Base-by-base conservation (phyloP, 2,113 vertebrate species). In the Eolophus roseicapilla region DNA sequence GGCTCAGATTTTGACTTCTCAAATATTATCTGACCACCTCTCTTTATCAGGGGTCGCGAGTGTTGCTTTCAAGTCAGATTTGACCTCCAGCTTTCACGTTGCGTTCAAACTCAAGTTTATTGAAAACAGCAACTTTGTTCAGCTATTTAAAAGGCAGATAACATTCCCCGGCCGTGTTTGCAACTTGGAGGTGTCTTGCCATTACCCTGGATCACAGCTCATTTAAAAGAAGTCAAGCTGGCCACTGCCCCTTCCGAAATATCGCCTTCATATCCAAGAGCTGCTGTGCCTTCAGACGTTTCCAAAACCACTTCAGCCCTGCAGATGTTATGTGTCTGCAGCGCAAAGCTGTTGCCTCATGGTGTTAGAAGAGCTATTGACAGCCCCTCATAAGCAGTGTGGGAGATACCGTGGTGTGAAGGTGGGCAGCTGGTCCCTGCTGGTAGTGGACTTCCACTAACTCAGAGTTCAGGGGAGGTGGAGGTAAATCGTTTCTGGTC, bases 1-100 rank as follows among this genome's bases (percentile, higher is more conserved):
- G 81, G 52, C 93, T 96, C 82, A 67, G 70, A 92, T 93, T 96
- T 96, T 93, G 91, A 77, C 63, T 92, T 92, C 84, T 69, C 86
- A 91, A 95, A 92, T 91, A 69, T 69, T 95, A 86, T 76, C 81
- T 87, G 86, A 93, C 88, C 74, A 87, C 52, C 52, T 85, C 33
- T 80, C 67, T 92, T 94, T 84, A 90, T 84, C 69, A 89, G 65
- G 53, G 44, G 31, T 76, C 67, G 77, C 49, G 69, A 63, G 78
- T 24, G 35, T 52, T 75, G 59, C 74, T 91, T 91, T 93, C 74
- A 84, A 92, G 86, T 84, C 62, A 82, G 49, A 82, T 89, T 57
- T 92, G 59, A 91, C 67, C 63, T 87, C 63, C 69, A 82, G 39
- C 28, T 60, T 92, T 93, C 65, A 65, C 1, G 0, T 79, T 49